Percentiles rank a stretch among this genome's conserved stretches.
These are phyloP conservation scores for Drosophila diplacantha DNA, from an alignment of 2,888 invertebrate genomes.

Conservation along the genomic window DNA sequence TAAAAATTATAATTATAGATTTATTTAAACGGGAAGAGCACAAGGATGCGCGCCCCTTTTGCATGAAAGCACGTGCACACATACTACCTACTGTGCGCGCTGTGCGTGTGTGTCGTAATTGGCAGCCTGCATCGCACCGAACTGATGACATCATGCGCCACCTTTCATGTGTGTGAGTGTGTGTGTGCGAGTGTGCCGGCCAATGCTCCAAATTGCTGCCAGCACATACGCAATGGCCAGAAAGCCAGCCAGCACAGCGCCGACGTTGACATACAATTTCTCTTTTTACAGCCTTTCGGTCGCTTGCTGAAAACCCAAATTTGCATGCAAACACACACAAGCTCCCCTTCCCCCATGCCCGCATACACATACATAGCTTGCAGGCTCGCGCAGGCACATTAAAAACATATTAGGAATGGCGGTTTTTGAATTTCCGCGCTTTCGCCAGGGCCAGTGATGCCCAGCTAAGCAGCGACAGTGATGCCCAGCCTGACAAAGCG, in stretches of 20 bases:
- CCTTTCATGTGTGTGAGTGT: conserved; percentile 25
- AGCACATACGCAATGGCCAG: conserved; percentile 37
- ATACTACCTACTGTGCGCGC: not conserved
- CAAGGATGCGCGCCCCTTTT: not conserved
- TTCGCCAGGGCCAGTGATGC: not conserved
- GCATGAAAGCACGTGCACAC: conserved; percentile 13
- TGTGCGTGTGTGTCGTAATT: conserved; percentile 55
- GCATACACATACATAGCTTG: not conserved
- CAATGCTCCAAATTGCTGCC: conserved; percentile 53
- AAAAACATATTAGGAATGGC: not conserved
- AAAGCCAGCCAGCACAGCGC: conserved; percentile 21
- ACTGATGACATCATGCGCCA: conserved; percentile 65
- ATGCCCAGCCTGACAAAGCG: not conserved
- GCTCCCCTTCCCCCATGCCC: not conserved
- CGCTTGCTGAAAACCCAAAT: conserved; percentile 17
- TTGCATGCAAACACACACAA: conserved; percentile 14
- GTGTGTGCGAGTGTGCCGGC: conserved; percentile 39
- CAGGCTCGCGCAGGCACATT: conserved; percentile 1
- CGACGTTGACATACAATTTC: conserved; percentile 45
- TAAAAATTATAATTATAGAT: not conserved
- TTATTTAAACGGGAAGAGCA: not conserved
- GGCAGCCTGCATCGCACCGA: conserved; percentile 49
- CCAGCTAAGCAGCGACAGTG: not conserved
- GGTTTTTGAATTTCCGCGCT: conserved; percentile 10
- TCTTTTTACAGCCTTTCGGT: conserved; percentile 3